phyloP scores from a whole-genome alignment of 92 coral and sea anemone species.

The Metridium senile region DNA sequence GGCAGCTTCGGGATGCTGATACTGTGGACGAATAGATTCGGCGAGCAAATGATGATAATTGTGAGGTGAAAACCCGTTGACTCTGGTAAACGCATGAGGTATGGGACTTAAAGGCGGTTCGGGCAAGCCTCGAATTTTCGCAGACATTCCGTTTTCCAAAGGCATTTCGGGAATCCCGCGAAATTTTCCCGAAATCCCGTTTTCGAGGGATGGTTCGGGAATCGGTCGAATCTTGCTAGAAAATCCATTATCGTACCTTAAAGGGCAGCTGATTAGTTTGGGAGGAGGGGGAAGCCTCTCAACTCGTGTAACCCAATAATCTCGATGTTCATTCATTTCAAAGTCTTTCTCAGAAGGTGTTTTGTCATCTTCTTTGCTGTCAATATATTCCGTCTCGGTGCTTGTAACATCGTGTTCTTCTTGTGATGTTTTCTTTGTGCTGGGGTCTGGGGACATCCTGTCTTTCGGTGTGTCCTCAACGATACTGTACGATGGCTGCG shows the following conservation, averaged over 20 bases:
- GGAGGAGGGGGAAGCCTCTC: slow-evolving; percentile 86
- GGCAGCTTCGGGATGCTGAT: slow-evolving; percentile 23
- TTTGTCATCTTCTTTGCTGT: not conserved
- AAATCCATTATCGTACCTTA: slow-evolving; percentile 44
- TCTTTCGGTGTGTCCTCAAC: not conserved
- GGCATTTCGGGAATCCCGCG: slow-evolving; percentile 49
- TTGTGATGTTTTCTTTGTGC: not conserved
- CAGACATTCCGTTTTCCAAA: slow-evolving; percentile 44
- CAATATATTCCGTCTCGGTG: not conserved
- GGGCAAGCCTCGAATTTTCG: slow-evolving; percentile 27
- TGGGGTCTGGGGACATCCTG: not conserved
- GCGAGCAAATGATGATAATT: slow-evolving; percentile 51
- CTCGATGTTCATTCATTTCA: slow-evolving; percentile 34
- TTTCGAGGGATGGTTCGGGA: slow-evolving; percentile 51
- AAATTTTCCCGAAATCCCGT: slow-evolving; percentile 47
- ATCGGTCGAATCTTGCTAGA: slow-evolving; percentile 31
- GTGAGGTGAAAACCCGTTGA: slow-evolving; percentile 32
- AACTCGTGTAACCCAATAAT: slow-evolving; percentile 67
- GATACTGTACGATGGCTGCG: not conserved
- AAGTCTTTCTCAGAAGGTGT: not conserved
- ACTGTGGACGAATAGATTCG: slow-evolving; percentile 43
- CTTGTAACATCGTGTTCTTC: not conserved
- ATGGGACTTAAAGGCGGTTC: slow-evolving; percentile 44
- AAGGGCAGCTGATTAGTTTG: slow-evolving; percentile 71
- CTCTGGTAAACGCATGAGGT: slow-evolving; percentile 11